These are phyloP conservation scores for Caenorhabditis tropicalis DNA, from an alignment of 1,140 invertebrate species.

Conservation along the genomic window DNA sequence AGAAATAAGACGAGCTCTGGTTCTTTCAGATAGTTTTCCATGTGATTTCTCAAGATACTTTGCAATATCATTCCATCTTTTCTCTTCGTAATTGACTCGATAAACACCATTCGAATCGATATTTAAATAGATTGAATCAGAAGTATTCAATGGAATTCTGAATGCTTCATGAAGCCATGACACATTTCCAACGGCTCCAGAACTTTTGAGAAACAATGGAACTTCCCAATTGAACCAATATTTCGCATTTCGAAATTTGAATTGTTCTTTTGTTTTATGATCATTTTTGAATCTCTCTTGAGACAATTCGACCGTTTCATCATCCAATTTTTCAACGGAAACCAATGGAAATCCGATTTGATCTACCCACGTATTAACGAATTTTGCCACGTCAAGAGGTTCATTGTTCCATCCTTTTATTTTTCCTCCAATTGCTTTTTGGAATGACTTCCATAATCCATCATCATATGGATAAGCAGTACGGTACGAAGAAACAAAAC, in stretches of 20 bases:
- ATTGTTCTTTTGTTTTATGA: constrained; percentile 61
- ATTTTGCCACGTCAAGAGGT: constrained; percentile 20
- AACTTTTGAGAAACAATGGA: constrained; percentile 44
- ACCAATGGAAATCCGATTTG: constrained; percentile 70
- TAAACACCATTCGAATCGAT: constrained; percentile 52
- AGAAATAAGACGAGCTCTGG: constrained; percentile 27
- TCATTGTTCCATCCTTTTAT: constrained; percentile 43
- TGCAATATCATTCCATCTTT: constrained; percentile 50
- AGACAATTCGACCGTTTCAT: constrained; percentile 60
- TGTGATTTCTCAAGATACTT: constrained; percentile 28
- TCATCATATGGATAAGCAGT: constrained; percentile 2
- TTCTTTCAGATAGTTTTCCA: constrained; percentile 20
- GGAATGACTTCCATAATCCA: constrained; percentile 42
- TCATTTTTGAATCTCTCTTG: constrained; percentile 69
- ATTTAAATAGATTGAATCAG: constrained; percentile 52
- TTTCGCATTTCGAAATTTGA: constrained; percentile 61
- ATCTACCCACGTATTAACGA: constrained; percentile 42
- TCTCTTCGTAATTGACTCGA: constrained; percentile 57
- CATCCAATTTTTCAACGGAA: constrained; percentile 62
- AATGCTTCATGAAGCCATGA: constrained; percentile 57
- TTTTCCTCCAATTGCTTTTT: constrained; percentile 6
- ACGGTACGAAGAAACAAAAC: neutral
- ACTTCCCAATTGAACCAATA: constrained; percentile 61
- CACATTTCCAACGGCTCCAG: constrained; percentile 54
- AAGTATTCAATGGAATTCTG: constrained; percentile 48